Evolutionary conservation across 1,140 invertebrate species (phyloP).

Genomic region (Ladona fulva): DNA sequence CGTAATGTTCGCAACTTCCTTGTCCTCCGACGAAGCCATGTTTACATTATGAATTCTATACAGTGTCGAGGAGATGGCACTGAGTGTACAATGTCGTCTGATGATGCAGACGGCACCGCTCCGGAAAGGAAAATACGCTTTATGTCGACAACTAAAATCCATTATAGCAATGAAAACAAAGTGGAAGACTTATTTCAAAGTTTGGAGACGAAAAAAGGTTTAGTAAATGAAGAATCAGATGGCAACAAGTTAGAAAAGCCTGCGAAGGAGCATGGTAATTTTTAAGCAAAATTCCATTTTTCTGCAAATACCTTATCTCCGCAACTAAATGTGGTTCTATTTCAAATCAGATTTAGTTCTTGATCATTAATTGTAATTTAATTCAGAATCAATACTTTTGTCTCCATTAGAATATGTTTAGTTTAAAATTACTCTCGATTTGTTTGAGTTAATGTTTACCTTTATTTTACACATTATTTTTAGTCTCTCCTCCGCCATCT

Average conservation of each 20-base stretch:
- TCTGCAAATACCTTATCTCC: no score
- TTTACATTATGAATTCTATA: neutral
- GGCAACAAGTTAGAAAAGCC: constrained; percentile 27
- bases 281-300: no score
- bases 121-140: constrained; percentile 35
- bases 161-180: constrained; percentile 32
- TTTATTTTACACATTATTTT: neutral
- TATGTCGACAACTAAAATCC: constrained; percentile 30
- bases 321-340: no score
- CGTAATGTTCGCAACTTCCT: neutral
- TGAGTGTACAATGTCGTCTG: constrained; percentile 18
- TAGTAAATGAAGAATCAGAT: constrained; percentile 24
- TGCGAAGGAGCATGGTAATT: no score
- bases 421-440: no score
- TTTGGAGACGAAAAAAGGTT: constrained; percentile 20
- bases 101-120: constrained; percentile 16
- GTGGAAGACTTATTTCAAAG: constrained; percentile 33
- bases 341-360: no score
- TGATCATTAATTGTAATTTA: no score
- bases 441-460: no score
- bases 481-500: neutral
- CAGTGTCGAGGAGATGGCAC: neutral
- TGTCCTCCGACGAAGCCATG: constrained; percentile 16
- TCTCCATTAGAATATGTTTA: no score
- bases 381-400: no score